Conservation (phyloP, 2,888 invertebrate species). For the Callyntrura sp. region DNA sequence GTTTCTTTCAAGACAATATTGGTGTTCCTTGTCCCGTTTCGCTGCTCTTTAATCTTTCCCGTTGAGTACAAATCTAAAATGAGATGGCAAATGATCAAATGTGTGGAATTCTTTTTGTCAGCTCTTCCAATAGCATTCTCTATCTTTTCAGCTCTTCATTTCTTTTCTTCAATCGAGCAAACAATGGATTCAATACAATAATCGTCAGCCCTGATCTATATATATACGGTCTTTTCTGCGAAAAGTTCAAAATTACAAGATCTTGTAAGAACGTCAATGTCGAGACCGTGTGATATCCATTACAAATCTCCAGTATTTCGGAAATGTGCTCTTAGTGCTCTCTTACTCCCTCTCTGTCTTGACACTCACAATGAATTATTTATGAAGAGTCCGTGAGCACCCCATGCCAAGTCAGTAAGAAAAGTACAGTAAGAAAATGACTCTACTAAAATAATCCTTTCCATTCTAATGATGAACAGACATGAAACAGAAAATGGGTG, state of each 20-base stretch:
- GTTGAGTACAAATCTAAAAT: conserved; percentile 7
- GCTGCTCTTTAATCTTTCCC: conserved; percentile 37
- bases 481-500: no score
- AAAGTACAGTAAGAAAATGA: no score
- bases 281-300: background rate
- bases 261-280: background rate
- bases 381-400: conserved; percentile 56
- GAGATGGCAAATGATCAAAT: conserved; percentile 17
- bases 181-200: conserved; percentile 20
- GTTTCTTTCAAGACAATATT: conserved; percentile 32
- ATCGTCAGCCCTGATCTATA: conserved; percentile 24
- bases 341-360: background rate
- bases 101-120: conserved; percentile 30
- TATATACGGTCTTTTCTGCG: no score
- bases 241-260: conserved; percentile 10
- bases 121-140: background rate
- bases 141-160: background rate
- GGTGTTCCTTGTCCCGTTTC: conserved; percentile 26
- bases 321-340: no score
- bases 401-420: background rate
- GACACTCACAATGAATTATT: conserved; percentile 51
- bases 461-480: no score
- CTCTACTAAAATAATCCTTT: no score
- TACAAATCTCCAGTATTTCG: background rate
- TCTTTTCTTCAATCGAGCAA: background rate